A percentile compares a stretch with the other conserved stretches of the same genome.
phyloP scores from a whole-genome alignment of 2,888 invertebrate species.

The Hirtodrosophila duncani region DNA sequence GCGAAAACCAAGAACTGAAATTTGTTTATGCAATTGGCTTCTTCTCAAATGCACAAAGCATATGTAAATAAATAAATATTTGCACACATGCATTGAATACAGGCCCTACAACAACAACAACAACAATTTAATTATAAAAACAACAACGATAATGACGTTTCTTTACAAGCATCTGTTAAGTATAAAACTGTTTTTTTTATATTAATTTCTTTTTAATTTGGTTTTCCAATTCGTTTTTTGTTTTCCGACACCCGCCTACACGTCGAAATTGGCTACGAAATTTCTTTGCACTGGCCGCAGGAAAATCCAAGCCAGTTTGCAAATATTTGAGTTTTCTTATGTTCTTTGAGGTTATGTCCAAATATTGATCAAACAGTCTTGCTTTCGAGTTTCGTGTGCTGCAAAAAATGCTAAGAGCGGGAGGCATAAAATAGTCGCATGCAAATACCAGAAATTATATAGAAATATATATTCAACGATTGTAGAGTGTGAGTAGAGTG shows the following conservation, averaged over 20 bases:
- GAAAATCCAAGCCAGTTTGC: constrained; percentile 41
- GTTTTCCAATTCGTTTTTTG: constrained; percentile 9
- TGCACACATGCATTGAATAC: constrained; percentile 35
- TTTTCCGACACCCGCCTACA: constrained; percentile 17
- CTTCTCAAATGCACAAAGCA: not conserved
- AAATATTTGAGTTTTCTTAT: constrained; percentile 39
- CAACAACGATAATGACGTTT: no score
- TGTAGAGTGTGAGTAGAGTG: constrained; percentile 15
- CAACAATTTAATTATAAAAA: no score
- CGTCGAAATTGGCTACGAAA: constrained; percentile 43
- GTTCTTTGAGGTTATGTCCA: constrained; percentile 22
- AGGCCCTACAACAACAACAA: no score
- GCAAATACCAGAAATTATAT: constrained; percentile 19
- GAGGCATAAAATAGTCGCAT: constrained; percentile 34
- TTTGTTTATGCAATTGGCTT: constrained; percentile 48
- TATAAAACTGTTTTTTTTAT: constrained; percentile 3
- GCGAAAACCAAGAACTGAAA: constrained; percentile 16
- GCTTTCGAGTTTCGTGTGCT: constrained; percentile 40
- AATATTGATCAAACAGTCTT: constrained; percentile 70
- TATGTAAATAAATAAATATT: constrained; percentile 21
- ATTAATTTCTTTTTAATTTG: constrained; percentile 1
- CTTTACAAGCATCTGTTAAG: no score
- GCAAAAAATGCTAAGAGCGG: constrained; percentile 5
- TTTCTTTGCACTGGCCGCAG: constrained; percentile 48
- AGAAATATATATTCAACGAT: constrained; percentile 32